Evolutionary conservation across 2,888 invertebrate species (phyloP), one percentile per base, ranked within the genome.

Genomic region (Callyntrura guangdongensis): DNA sequence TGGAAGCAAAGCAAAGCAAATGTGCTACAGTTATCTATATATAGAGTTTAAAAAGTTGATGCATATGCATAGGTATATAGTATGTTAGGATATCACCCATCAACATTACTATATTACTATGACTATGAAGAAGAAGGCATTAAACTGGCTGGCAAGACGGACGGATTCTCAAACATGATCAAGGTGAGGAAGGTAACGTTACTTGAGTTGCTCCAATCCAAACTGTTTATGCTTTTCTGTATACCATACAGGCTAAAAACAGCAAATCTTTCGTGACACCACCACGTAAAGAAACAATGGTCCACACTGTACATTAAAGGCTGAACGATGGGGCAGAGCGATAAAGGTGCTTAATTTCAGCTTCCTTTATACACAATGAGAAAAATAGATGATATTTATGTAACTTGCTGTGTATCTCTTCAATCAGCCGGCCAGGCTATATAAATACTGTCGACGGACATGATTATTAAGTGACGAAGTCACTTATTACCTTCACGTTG

Each of bases 141-240:
- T 83, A 83, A 83, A 83, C 83, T 83, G 83, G 14, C 83, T 83
- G 83, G 14, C 47, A 83, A 64, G 64, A 49, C 67, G 59, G 45
- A 83, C 22, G 22, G 20, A 74, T 74, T 74, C 74, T 74, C 12
- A 49, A 74, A 49, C 74, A 74, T 74, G 74, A 74, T 49, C 47
- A 22, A 74, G 74, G 74, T 74, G 74, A 67, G 64, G 64, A 64
- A 83, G 83, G 64, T 83, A 67, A 67, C 47, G 67, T 64, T 83
- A 74, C 49, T 74, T 22, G 22, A 74, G 49, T 49, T 49, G 17
- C 14, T n/a, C 67, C 36, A 67, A 27, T n/a, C 69, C 17, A 69
- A 36, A 36, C 17, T 69, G 45, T 36, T 36, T 36, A 36, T 6
- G 36, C 3, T 36, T 36, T 36, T 4, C 36, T 2, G 36, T 36